Conservation (phyloP, 2,888 invertebrate species). For the Mesorhabditis belari region DNA sequence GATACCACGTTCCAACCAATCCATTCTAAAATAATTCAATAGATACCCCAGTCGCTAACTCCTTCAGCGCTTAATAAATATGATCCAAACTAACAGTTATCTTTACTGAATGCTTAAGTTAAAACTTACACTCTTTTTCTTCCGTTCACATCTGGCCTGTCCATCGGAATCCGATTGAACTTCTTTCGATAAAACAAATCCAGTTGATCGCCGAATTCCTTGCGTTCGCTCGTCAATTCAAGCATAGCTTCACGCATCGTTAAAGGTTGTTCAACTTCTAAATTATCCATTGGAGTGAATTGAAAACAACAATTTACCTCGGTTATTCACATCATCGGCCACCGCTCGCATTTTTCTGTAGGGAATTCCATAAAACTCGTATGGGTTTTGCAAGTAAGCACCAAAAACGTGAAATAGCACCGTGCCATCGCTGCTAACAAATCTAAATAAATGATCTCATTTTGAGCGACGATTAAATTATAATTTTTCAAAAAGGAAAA, state of each 20-base stretch:
- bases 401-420: not conserved
- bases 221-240: not conserved
- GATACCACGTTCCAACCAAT: not conserved
- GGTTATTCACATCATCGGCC: not conserved
- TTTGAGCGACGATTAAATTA: too few species aligned
- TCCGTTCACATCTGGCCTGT: too few species aligned
- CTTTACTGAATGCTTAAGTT: too few species aligned
- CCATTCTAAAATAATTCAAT: too few species aligned
- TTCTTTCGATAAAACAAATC: not conserved
- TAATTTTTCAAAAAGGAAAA: too few species aligned
- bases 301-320: too few species aligned
- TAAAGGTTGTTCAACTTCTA: not conserved
- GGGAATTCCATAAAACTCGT: not conserved
- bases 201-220: not conserved
- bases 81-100: too few species aligned
- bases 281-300: too few species aligned
- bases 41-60: not conserved
- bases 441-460: not conserved
- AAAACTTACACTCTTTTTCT: too few species aligned
- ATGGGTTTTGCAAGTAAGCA: not conserved
- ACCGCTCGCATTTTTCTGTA: not conserved
- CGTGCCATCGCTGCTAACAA: not conserved
- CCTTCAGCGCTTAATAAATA: too few species aligned
- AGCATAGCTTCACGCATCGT: not conserved
- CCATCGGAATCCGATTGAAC: not conserved